These are phyloP conservation scores for Glyphotaelius pellucidus DNA, from an alignment of 2,888 invertebrate genomes.

Conservation along the genomic window DNA sequence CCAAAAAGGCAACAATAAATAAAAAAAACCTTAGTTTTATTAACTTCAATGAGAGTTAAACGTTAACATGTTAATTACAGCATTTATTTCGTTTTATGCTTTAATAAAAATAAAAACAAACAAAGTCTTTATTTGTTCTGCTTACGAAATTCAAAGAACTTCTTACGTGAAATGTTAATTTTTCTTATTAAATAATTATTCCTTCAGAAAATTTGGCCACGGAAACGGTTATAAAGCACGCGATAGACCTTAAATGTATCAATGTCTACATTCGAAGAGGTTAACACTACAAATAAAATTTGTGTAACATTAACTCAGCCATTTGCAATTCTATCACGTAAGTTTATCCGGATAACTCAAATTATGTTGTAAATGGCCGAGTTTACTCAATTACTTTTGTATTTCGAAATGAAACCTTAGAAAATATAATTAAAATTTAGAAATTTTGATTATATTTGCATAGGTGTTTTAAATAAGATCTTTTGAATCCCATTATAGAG, in stretches of 20 bases:
- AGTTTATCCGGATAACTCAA: neutral
- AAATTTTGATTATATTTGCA: no score
- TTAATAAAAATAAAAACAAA: neutral
- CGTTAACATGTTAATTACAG: neutral
- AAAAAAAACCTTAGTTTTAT: no score
- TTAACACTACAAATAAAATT: neutral
- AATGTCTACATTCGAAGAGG: constrained; percentile 1
- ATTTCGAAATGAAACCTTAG: neutral
- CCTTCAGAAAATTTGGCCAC: neutral
- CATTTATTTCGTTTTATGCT: neutral
- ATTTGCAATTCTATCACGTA: constrained; percentile 8
- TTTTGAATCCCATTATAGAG: no score
- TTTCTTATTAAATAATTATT: neutral
- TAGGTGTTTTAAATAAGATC: no score
- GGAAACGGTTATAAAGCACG: neutral
- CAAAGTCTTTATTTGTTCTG: neutral
- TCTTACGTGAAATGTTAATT: neutral
- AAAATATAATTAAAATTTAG: no score
- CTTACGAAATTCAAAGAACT: neutral
- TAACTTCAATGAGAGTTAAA: neutral
- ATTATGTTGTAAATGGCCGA: neutral
- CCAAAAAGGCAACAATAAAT: no score
- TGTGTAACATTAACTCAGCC: no score
- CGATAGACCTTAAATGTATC: constrained; percentile 15
- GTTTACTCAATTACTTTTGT: neutral